Evolutionary conservation across 2,797 vertebrate genomes (phyloP).

Genomic region (Lophura swinhoii): DNA sequence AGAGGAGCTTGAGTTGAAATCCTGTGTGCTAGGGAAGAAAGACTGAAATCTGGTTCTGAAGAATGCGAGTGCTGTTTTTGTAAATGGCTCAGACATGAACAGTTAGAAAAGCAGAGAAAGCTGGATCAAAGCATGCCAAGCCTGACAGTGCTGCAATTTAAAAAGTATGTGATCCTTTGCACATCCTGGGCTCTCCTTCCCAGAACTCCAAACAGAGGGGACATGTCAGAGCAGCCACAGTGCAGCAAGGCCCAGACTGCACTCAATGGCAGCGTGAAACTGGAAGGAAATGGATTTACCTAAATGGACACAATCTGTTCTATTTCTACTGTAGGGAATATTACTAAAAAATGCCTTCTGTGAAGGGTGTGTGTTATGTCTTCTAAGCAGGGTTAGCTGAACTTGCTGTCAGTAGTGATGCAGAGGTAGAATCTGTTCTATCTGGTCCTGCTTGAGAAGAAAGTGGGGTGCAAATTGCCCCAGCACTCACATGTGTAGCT

Average conservation of each 20-base stretch:
- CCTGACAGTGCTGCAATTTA: not conserved
- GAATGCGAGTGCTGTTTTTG: not conserved
- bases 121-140: not conserved
- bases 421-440: not conserved
- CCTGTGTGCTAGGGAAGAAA: not conserved
- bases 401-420: not conserved
- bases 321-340: constrained; percentile 21
- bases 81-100: not conserved
- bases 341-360: not conserved
- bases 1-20: not conserved
- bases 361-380: not conserved
- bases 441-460: not conserved
- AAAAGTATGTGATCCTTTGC: not conserved
- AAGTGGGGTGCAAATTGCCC: not conserved
- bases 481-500: not conserved
- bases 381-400: not conserved
- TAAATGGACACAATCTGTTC: not conserved
- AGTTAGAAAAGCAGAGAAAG: not conserved
- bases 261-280: not conserved
- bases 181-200: not conserved
- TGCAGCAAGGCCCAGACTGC: not conserved
- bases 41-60: not conserved
- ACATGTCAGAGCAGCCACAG: not conserved
- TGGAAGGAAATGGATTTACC: constrained; percentile 17
- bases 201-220: not conserved